These are phyloP conservation scores for Galbula dea DNA, from an alignment of 2,113 vertebrate genomes.

Conservation along the genomic window DNA sequence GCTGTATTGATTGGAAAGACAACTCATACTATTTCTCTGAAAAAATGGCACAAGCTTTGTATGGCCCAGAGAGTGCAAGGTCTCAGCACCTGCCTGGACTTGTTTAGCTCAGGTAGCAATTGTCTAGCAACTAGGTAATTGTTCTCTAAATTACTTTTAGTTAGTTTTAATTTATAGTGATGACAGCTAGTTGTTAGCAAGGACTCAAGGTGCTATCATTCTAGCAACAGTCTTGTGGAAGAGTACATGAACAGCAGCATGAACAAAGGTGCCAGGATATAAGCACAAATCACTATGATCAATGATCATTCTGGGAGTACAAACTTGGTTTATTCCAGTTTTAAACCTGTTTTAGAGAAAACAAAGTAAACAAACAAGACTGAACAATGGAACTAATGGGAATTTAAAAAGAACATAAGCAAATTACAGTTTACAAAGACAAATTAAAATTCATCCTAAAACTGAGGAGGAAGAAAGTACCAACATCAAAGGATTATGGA, in stretches of 20 bases:
- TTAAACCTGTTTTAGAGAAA: neutral
- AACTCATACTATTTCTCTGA: neutral
- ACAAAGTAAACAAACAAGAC: neutral
- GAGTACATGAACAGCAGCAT: neutral
- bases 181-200: neutral
- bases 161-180: neutral
- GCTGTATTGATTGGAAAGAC: neutral
- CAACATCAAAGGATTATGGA: neutral
- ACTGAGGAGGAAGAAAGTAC: neutral
- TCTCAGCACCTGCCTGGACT: neutral
- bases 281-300: neutral
- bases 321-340: no score
- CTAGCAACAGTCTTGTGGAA: neutral
- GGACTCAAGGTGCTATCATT: neutral
- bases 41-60: neutral
- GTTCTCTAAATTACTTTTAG: neutral
- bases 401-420: neutral
- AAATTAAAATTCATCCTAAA: neutral
- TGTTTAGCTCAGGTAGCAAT: neutral
- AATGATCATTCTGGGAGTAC: fast-evolving
- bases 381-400: neutral
- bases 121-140: neutral
- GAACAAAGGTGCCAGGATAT: neutral
- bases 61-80: neutral
- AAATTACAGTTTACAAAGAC: neutral